These are phyloP conservation scores for Pipa parva DNA, from an alignment of 2,113 vertebrate species.

Conservation along the genomic window DNA sequence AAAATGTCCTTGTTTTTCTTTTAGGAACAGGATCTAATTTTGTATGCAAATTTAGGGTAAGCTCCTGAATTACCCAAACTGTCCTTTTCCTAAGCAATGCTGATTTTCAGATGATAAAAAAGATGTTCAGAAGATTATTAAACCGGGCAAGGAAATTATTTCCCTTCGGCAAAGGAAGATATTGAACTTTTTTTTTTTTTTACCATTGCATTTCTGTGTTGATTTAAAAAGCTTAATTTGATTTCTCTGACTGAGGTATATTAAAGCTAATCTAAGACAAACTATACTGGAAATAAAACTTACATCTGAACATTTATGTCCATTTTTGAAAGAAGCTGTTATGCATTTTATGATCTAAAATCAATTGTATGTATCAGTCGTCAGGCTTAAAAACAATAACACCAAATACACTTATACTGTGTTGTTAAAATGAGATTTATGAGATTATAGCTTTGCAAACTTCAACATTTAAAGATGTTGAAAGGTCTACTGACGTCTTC, in stretches of 20 bases:
- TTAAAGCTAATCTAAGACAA: too few species aligned
- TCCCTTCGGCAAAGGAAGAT: rapidly evolving
- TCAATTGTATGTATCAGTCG: too few species aligned
- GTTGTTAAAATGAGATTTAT: too few species aligned
- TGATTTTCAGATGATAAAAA: conserved; percentile 31
- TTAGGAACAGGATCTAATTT: conserved; percentile 37
- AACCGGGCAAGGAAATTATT: background rate
- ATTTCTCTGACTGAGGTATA: background rate
- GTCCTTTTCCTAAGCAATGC: conserved; percentile 36
- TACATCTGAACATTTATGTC: too few species aligned
- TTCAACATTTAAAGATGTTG: too few species aligned
- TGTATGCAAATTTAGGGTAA: conserved; percentile 38
- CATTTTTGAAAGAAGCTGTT: too few species aligned
- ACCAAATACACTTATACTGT: too few species aligned
- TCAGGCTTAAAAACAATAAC: too few species aligned
- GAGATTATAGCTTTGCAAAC: too few species aligned
- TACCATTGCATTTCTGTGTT: background rate
- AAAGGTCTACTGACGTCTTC: too few species aligned
- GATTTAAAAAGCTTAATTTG: background rate
- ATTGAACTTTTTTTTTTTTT: background rate
- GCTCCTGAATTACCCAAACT: conserved; percentile 30
- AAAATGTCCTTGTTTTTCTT: conserved; percentile 40
- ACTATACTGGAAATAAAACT: too few species aligned
- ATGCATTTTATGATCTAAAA: too few species aligned
- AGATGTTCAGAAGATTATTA: conserved; percentile 30